These are phyloP conservation scores for Falco columbarius DNA, from an alignment of 2,797 vertebrate species.

Conservation along the genomic window DNA sequence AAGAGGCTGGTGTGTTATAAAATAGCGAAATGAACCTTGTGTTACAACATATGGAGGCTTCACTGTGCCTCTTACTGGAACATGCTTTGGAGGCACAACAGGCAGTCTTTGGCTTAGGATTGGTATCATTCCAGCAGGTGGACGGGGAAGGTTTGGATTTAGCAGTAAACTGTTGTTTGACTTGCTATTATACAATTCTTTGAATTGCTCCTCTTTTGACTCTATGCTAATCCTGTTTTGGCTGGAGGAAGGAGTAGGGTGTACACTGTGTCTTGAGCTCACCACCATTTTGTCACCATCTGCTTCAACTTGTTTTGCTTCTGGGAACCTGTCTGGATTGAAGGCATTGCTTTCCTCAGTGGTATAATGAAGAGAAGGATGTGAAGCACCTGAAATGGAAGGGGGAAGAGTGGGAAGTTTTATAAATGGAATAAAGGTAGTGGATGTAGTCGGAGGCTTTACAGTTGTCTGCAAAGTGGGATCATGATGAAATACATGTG, in stretches of 20 bases:
- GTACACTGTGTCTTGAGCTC: not conserved
- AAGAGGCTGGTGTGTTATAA: constrained; percentile 49
- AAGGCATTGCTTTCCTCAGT: not conserved
- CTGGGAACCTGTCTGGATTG: not conserved
- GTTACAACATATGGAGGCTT: constrained; percentile 32
- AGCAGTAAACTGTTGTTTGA: constrained; percentile 29
- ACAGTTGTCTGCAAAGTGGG: not conserved
- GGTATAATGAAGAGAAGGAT: not conserved
- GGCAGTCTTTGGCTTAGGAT: constrained; percentile 11
- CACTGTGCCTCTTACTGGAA: constrained; percentile 3
- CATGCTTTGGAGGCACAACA: not conserved
- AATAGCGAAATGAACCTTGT: not conserved
- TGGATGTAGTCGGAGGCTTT: not conserved
- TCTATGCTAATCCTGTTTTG: constrained; percentile 1
- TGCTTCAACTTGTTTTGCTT: not conserved
- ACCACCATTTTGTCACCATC: not conserved
- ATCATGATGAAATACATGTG: not conserved
- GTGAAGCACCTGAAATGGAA: not conserved
- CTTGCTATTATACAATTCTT: not conserved
- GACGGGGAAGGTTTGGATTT: not conserved
- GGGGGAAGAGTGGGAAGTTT: not conserved
- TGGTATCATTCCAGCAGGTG: constrained; percentile 1
- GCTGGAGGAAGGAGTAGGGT: not conserved
- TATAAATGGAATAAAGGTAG: not conserved
- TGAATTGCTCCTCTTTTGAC: not conserved